Evolutionary conservation across 2,888 invertebrate genomes (phyloP).

Genomic region (Diogma glabrata): DNA sequence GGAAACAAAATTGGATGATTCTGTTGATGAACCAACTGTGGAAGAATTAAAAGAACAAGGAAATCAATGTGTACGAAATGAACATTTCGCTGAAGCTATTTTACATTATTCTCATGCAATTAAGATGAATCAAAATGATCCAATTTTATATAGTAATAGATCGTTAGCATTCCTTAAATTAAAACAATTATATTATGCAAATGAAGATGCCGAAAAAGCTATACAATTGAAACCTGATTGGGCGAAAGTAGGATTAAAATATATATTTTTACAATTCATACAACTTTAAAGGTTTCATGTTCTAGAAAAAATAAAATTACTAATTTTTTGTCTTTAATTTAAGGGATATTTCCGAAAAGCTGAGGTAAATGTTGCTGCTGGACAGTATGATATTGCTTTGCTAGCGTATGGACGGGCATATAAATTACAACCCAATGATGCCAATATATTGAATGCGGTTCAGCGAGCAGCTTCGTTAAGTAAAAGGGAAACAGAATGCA

Average conservation of each 20-base stretch:
- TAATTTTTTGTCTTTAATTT: slow-evolving; percentile 14
- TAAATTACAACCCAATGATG: slow-evolving; percentile 53
- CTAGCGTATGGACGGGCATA: slow-evolving; percentile 56
- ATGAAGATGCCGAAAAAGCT: slow-evolving; percentile 66
- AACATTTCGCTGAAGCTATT: slow-evolving; percentile 63
- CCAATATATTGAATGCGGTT: slow-evolving; percentile 49
- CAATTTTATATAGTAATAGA: slow-evolving; percentile 62
- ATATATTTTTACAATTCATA: background rate
- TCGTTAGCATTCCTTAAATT: slow-evolving; percentile 68
- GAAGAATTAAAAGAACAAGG: slow-evolving; percentile 48
- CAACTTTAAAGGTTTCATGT: no score
- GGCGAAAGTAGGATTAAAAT: slow-evolving; percentile 52
- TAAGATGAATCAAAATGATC: slow-evolving; percentile 55
- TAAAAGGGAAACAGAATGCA: slow-evolving; percentile 49
- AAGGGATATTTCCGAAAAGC: slow-evolving; percentile 63
- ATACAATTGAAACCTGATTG: slow-evolving; percentile 63
- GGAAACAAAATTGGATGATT: no score
- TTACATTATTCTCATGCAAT: slow-evolving; percentile 70
- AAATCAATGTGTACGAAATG: slow-evolving; percentile 61
- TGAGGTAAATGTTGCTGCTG: slow-evolving; percentile 58
- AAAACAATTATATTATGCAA: slow-evolving; percentile 62
- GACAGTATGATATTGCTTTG: slow-evolving; percentile 53
- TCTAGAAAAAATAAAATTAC: no score
- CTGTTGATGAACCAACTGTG: slow-evolving; percentile 1
- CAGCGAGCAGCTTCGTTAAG: slow-evolving; percentile 45